Evolutionary conservation across 2,888 invertebrate genomes (phyloP).

Genomic region (Stomorhina lunata): DNA sequence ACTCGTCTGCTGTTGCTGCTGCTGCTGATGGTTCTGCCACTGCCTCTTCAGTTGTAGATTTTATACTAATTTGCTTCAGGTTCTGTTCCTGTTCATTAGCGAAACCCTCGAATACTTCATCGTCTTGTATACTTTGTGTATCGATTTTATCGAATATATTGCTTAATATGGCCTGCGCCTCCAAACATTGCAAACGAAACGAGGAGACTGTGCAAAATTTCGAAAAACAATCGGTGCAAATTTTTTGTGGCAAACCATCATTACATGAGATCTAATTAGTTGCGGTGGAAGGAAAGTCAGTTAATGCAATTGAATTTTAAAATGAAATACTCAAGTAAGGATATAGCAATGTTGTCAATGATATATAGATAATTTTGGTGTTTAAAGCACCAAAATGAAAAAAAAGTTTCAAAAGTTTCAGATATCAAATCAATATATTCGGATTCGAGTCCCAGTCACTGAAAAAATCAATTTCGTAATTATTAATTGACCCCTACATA

Average conservation of each 20-base stretch:
- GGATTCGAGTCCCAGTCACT: no score
- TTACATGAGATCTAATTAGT: slow-evolving; percentile 72
- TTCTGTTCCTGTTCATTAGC: slow-evolving; percentile 60
- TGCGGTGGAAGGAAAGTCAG: no score
- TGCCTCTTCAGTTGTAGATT: slow-evolving; percentile 35
- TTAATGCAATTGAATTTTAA: no score
- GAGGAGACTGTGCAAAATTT: slow-evolving; percentile 74
- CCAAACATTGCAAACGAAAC: slow-evolving; percentile 73
- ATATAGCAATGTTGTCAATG: background rate
- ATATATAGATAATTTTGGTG: no score
- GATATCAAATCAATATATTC: no score
- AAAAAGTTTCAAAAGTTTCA: no score
- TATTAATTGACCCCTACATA: no score
- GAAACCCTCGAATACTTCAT: slow-evolving; percentile 64
- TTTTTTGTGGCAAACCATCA: slow-evolving; percentile 76
- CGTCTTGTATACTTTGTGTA: slow-evolving; percentile 71
- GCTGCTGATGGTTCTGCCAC: background rate
- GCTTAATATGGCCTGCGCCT: slow-evolving; percentile 73
- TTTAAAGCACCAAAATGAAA: no score
- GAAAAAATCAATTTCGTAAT: no score
- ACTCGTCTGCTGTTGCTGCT: background rate
- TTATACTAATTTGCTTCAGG: slow-evolving; percentile 48
- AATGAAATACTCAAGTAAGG: no score
- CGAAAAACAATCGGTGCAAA: slow-evolving; percentile 75
- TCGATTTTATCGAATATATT: slow-evolving; percentile 77